These are phyloP conservation scores for Marcusenius ussheri DNA, from an alignment of 2,113 vertebrate genomes.

Conservation along the genomic window DNA sequence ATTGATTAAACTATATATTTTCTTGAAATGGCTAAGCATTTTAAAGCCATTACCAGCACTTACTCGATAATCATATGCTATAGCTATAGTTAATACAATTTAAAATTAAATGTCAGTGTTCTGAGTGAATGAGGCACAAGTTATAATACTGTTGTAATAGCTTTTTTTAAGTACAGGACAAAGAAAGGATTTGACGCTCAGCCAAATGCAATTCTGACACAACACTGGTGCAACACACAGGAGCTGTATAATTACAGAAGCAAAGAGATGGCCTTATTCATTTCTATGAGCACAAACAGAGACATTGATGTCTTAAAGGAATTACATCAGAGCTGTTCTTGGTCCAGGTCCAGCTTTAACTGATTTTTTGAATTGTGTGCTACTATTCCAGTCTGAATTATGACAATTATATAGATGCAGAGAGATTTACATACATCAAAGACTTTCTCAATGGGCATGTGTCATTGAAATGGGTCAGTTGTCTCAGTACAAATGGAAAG, in stretches of 20 bases:
- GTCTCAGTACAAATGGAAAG: background rate
- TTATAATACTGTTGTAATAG: background rate
- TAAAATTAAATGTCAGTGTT: background rate
- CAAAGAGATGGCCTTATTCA: background rate
- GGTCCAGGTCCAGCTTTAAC: background rate
- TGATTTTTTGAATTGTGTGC: background rate
- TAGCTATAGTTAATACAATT: background rate
- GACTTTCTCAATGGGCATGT: background rate
- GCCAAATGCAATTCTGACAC: background rate
- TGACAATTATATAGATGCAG: background rate
- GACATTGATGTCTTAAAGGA: background rate
- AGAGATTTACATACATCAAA: background rate
- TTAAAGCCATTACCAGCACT: background rate
- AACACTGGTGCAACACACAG: background rate
- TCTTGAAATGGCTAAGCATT: background rate
- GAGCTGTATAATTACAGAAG: background rate
- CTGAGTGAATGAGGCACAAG: background rate
- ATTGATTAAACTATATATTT: background rate
- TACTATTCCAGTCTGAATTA: background rate
- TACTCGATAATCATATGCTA: background rate
- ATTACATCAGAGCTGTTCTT: background rate
- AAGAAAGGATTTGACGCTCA: background rate
- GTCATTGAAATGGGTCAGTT: background rate
- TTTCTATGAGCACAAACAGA: background rate
- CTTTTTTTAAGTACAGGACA: background rate